These are phyloP conservation scores for Rhinoderma darwinii DNA, from an alignment of 2,113 vertebrate species.

Conservation along the genomic window DNA sequence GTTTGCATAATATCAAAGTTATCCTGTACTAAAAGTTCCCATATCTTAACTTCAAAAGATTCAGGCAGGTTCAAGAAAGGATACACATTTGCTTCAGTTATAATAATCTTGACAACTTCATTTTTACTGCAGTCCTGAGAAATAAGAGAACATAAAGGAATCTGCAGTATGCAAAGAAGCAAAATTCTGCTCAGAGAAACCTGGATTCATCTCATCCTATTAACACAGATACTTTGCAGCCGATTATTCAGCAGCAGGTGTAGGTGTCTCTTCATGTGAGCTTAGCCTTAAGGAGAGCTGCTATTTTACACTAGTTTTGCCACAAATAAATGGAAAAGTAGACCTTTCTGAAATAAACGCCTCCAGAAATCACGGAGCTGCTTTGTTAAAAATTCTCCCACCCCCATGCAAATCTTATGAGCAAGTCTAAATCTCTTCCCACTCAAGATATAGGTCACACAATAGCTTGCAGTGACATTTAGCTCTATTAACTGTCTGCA, in stretches of 20 bases:
- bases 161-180: background rate
- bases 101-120: slow-evolving; percentile 44
- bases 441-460: slow-evolving; percentile 46
- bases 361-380: slow-evolving; percentile 7
- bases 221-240: background rate
- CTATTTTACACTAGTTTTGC: background rate
- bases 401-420: background rate
- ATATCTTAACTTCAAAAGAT: slow-evolving; percentile 29
- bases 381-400: slow-evolving; percentile 22
- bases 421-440: slow-evolving; percentile 36
- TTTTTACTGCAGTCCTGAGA: slow-evolving; percentile 37
- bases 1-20: slow-evolving; percentile 35
- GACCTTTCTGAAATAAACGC: background rate
- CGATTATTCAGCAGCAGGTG: background rate
- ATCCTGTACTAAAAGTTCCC: slow-evolving; percentile 7
- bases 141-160: slow-evolving; percentile 15
- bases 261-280: background rate
- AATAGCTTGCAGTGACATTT: slow-evolving; percentile 6
- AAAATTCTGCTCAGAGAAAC: background rate
- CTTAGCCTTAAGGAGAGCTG: background rate
- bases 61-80: slow-evolving; percentile 21
- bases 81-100: slow-evolving; percentile 24
- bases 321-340: slow-evolving; percentile 4
- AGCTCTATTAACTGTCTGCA: background rate
- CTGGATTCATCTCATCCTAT: background rate